Evolutionary conservation across 2,113 vertebrate genomes (phyloP).

Genomic region (Kryptolebias marmoratus): DNA sequence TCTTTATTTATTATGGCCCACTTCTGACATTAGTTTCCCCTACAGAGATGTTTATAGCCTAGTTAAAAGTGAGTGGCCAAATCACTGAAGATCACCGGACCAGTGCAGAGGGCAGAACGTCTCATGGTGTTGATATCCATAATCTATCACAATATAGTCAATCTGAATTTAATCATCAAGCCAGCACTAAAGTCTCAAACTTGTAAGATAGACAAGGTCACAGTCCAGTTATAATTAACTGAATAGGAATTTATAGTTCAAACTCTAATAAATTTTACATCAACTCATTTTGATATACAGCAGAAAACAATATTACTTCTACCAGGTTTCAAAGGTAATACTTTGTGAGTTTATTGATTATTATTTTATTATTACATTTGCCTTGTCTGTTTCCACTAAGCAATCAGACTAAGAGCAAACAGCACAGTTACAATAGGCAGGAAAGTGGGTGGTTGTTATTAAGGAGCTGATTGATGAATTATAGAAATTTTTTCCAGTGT

Average conservation of each 20-base stretch:
- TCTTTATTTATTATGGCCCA: constrained; percentile 19
- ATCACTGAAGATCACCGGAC: constrained; percentile 45
- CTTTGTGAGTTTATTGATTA: background rate
- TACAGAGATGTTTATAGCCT: constrained; percentile 50
- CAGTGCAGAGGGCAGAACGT: background rate
- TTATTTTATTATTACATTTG: background rate
- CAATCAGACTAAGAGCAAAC: too few relatives aligned
- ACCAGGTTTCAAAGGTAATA: background rate
- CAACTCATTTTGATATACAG: background rate
- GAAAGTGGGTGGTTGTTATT: background rate
- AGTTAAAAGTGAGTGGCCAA: constrained; percentile 55
- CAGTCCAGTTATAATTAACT: constrained; percentile 59
- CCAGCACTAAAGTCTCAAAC: constrained; percentile 43
- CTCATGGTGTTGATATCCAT: constrained; percentile 25
- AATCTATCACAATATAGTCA: constrained; percentile 67
- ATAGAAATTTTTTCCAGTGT: too few relatives aligned
- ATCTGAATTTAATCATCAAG: constrained; percentile 75
- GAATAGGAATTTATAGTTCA: constrained; percentile 50
- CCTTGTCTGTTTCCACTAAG: background rate
- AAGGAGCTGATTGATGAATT: too few relatives aligned
- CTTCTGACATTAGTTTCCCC: constrained; percentile 54
- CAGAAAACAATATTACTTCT: background rate
- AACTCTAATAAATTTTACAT: constrained; percentile 22
- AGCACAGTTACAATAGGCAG: background rate
- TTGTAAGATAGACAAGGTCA: constrained; percentile 60